Conservation (phyloP, 2,888 invertebrate genomes). For the Rugalucina vietnamica region DNA sequence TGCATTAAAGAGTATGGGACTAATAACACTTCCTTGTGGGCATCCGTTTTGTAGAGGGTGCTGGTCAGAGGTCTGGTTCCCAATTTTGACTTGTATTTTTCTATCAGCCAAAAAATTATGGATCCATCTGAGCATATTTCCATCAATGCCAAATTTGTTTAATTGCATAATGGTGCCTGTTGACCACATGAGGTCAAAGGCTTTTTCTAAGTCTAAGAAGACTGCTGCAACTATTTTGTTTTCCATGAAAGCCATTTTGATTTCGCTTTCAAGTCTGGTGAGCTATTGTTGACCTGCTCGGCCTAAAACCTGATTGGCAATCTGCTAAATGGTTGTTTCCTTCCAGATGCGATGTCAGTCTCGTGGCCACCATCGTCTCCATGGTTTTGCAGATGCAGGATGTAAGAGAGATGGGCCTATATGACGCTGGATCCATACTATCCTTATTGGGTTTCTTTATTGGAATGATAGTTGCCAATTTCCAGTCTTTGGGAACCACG, state of each 20-base stretch:
- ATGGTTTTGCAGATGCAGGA: not conserved
- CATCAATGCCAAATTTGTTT: not conserved
- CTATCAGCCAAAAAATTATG: not conserved
- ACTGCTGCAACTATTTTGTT: not conserved
- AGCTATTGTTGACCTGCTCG: not conserved
- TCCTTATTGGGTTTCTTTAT: slow-evolving; percentile 60
- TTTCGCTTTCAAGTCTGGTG: not conserved
- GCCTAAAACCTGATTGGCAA: not conserved
- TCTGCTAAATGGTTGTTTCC: not conserved
- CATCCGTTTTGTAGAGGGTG: not conserved
- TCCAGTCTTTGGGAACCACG: slow-evolving; percentile 46
- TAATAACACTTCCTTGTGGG: not conserved
- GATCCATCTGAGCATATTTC: not conserved
- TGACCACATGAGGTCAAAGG: not conserved
- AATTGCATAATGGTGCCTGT: not conserved
- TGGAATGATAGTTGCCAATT: slow-evolving; percentile 48
- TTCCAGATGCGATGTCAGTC: not conserved
- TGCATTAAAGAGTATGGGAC: not conserved
- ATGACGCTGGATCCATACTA: slow-evolving; percentile 9
- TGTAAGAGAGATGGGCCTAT: not conserved
- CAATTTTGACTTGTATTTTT: not conserved
- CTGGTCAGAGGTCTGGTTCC: not conserved
- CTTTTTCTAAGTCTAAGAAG: too few species aligned
- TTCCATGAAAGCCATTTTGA: not conserved
- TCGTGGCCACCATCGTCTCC: not conserved